These are phyloP conservation scores for Eulimnadia texana DNA, from an alignment of 1,140 invertebrate species.

Conservation along the genomic window DNA sequence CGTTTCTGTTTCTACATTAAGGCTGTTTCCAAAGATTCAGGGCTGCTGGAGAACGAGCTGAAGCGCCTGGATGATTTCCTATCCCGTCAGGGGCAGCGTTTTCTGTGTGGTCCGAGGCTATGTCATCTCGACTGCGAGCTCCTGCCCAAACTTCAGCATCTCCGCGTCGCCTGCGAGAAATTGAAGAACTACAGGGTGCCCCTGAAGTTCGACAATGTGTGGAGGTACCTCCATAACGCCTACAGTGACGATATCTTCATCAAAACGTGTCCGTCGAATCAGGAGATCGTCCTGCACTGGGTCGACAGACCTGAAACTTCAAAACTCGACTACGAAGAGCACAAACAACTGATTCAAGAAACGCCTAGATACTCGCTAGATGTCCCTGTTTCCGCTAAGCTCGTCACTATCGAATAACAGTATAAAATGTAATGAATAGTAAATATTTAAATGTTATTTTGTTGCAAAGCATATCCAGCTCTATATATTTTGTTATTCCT, in stretches of 20 bases:
- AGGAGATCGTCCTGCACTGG: constrained; percentile 44
- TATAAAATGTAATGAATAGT: background rate
- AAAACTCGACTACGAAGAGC: constrained; percentile 27
- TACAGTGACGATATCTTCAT: constrained; percentile 40
- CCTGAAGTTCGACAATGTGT: constrained; percentile 34
- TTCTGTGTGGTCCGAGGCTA: constrained; percentile 32
- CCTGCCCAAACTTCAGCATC: constrained; percentile 42
- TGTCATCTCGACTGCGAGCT: constrained; percentile 40
- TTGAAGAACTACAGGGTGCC: constrained; percentile 40
- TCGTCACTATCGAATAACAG: constrained; percentile 3
- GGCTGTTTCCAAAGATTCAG: constrained; percentile 34
- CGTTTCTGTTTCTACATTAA: constrained; percentile 44
- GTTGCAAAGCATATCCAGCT: no score
- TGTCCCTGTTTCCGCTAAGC: constrained; percentile 24
- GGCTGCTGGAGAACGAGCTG: constrained; percentile 32
- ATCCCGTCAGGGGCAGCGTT: constrained; percentile 22
- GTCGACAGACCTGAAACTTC: constrained; percentile 34
- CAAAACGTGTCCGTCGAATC: constrained; percentile 44
- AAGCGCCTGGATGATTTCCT: constrained; percentile 33
- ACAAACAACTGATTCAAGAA: constrained; percentile 25
- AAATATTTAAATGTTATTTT: no score
- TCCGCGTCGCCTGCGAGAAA: constrained; percentile 37
- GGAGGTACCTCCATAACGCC: constrained; percentile 42
- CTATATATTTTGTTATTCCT: no score
- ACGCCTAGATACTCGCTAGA: constrained; percentile 27